A percentile compares a stretch with the other conserved stretches of the same genome.
Evolutionary conservation across 2,113 vertebrate species (phyloP).

Genomic region (Lonchura striata): DNA sequence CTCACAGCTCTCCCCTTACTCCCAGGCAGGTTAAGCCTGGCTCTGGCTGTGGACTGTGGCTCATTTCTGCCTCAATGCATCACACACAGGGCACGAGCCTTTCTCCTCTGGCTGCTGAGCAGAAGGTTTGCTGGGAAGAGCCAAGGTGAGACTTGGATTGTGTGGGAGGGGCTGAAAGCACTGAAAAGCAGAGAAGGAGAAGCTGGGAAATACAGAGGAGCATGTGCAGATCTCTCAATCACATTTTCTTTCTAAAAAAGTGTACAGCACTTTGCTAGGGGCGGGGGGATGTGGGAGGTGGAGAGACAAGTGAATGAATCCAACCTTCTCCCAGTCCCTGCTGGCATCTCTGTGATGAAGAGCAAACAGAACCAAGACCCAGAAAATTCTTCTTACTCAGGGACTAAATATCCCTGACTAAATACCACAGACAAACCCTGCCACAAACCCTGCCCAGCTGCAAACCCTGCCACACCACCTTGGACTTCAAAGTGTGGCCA

Average conservation of each 20-base stretch:
- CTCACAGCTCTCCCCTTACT: not conserved
- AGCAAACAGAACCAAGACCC: not conserved
- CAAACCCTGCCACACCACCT: not conserved
- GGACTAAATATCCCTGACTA: not conserved
- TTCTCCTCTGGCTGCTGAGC: not conserved
- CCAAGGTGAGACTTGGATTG: not conserved
- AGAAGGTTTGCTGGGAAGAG: not conserved
- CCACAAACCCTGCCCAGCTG: not conserved
- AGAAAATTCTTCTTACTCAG: not conserved
- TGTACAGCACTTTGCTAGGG: not conserved
- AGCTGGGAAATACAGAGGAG: not conserved
- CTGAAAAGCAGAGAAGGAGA: not conserved
- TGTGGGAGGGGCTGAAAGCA: not conserved
- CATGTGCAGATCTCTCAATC: not conserved
- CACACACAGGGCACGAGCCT: fast-evolving
- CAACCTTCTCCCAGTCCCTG: not conserved
- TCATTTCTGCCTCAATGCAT: not conserved
- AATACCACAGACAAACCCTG: not conserved
- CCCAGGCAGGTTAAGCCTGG: not conserved
- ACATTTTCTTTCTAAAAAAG: not conserved
- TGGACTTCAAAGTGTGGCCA: not conserved
- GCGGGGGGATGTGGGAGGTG: not conserved
- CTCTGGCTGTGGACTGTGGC: not conserved
- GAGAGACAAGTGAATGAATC: not conserved
- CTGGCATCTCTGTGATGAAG: not conserved